Percentiles rank a stretch among this genome's conserved stretches.
These are phyloP conservation scores for Tipula vernalis DNA, from an alignment of 2,888 invertebrate species.

Conservation along the genomic window DNA sequence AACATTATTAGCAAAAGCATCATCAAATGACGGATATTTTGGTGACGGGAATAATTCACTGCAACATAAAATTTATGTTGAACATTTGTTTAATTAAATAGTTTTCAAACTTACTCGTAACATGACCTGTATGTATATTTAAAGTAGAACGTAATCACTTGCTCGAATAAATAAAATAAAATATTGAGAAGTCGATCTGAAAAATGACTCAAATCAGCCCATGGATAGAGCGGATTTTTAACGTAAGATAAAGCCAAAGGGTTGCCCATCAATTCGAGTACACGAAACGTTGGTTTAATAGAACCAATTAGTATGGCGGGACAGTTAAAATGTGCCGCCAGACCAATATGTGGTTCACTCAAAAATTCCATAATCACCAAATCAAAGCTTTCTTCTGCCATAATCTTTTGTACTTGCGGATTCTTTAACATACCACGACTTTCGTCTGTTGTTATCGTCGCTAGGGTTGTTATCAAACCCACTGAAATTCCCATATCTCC, in stretches of 20 bases:
- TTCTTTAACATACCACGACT: not conserved
- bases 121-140: not conserved
- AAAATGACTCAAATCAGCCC: not conserved
- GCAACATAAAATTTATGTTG: not conserved
- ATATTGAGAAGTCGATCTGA: not conserved
- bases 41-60: not conserved
- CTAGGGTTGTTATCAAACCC: not conserved
- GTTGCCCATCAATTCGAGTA: not conserved
- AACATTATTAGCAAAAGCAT: not conserved
- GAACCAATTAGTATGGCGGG: not conserved
- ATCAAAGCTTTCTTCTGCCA: not conserved
- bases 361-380: not conserved
- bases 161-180: not conserved
- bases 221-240: not conserved
- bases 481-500: not conserved
- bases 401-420: not conserved
- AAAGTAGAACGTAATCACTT: not conserved
- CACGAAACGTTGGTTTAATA: not conserved
- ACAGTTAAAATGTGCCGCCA: constrained; percentile 4
- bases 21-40: not conserved
- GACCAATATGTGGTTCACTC: not conserved
- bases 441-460: not conserved
- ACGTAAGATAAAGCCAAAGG: not conserved
- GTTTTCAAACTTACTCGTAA: not conserved
- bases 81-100: not conserved